phyloP scores from a whole-genome alignment of 2,888 invertebrate species.

The Encarsia formosa region DNA sequence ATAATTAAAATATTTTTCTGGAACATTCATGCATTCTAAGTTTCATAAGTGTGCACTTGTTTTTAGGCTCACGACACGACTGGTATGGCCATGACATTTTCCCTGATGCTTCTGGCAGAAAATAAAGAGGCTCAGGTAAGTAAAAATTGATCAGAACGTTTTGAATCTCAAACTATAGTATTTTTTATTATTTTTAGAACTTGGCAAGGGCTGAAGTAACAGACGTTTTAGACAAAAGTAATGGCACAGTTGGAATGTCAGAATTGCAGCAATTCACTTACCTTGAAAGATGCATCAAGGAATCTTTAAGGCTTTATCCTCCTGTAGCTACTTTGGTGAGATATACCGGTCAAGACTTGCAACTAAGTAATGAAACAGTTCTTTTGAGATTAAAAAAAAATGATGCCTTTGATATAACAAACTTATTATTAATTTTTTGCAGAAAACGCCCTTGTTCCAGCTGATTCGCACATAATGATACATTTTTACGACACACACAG shows the following conservation, averaged over 20 bases:
- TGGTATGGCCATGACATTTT: slow-evolving; percentile 54
- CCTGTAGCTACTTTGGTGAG: slow-evolving; percentile 51
- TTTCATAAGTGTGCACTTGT: too few relatives aligned
- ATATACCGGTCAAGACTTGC: background rate
- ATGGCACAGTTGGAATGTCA: slow-evolving; percentile 53
- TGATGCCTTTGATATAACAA: too few relatives aligned
- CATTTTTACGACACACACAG: slow-evolving; percentile 10
- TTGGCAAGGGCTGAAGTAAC: slow-evolving; percentile 36
- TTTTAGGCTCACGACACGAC: slow-evolving; percentile 62
- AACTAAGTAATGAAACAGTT: slow-evolving; percentile 7
- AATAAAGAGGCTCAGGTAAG: slow-evolving; percentile 45
- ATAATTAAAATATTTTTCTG: slow-evolving; percentile 32
- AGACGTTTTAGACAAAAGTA: slow-evolving; percentile 53
- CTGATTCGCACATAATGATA: slow-evolving; percentile 5
- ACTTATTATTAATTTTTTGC: background rate
- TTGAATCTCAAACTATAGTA: background rate
- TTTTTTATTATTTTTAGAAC: slow-evolving; percentile 22
- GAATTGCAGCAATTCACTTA: slow-evolving; percentile 64
- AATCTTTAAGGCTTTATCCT: slow-evolving; percentile 63
- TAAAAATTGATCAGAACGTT: too few relatives aligned
- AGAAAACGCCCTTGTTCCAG: slow-evolving; percentile 18
- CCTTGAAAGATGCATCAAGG: slow-evolving; percentile 67
- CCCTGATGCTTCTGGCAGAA: slow-evolving; percentile 55
- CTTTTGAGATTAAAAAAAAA: too few relatives aligned
- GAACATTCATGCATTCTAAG: too few relatives aligned